These are phyloP conservation scores for Scaptomyza graminum DNA, from an alignment of 1,140 invertebrate species.

Conservation along the genomic window DNA sequence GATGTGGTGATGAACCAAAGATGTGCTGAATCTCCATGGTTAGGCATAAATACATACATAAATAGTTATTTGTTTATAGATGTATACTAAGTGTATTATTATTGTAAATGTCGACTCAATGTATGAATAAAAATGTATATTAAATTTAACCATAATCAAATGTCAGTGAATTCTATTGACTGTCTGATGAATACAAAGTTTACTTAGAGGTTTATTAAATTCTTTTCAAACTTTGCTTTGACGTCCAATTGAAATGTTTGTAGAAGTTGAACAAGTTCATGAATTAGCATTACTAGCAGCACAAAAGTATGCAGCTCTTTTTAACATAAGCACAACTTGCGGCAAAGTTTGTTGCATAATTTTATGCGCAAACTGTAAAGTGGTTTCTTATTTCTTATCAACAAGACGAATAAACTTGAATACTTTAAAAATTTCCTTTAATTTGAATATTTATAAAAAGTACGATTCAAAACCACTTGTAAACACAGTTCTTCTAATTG, in stretches of 20 bases:
- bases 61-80: slow-evolving; percentile 40
- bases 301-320: slow-evolving; percentile 41
- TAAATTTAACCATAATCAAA: slow-evolving; percentile 43
- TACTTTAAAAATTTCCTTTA: slow-evolving; percentile 20
- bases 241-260: slow-evolving; percentile 3
- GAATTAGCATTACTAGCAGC: slow-evolving; percentile 16
- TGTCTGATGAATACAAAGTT: neutral
- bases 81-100: slow-evolving; percentile 37
- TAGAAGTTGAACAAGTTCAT: neutral
- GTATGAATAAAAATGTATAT: slow-evolving; percentile 57
- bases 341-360: slow-evolving; percentile 16
- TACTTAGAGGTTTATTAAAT: too few species aligned
- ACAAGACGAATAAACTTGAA: neutral
- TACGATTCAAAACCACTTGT: slow-evolving; percentile 15
- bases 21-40: slow-evolving; percentile 47
- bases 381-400: neutral
- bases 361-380: slow-evolving; percentile 5
- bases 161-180: slow-evolving; percentile 21
- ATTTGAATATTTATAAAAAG: slow-evolving; percentile 25
- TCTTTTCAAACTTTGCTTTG: too few species aligned
- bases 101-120: slow-evolving; percentile 49
- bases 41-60: slow-evolving; percentile 10
- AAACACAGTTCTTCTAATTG: neutral
- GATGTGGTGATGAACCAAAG: slow-evolving; percentile 47
- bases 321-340: neutral